Conservation (phyloP, 2,797 vertebrate genomes). For the Sternotherus odoratus region DNA sequence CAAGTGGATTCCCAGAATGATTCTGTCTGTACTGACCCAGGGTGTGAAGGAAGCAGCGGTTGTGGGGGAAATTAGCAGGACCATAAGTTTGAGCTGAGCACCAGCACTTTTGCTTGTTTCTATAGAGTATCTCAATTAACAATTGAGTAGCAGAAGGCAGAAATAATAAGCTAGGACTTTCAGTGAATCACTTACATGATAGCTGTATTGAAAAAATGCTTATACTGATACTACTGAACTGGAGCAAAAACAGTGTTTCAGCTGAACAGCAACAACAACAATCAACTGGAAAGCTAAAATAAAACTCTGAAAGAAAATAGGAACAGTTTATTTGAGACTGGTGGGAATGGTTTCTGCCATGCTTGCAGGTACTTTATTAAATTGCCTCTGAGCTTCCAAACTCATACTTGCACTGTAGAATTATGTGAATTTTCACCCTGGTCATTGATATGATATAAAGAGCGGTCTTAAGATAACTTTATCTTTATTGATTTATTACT, state of each 20-base stretch:
- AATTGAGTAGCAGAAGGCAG: background rate
- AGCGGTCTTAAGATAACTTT: background rate
- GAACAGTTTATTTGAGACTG: background rate
- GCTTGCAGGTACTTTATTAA: background rate
- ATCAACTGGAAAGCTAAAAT: background rate
- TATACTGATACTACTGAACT: background rate
- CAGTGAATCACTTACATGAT: background rate
- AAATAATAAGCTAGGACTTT: background rate
- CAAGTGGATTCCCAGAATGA: constrained; percentile 27
- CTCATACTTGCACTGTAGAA: background rate
- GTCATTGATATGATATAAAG: background rate
- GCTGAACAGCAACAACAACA: background rate
- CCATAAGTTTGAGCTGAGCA: background rate
- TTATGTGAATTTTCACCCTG: background rate
- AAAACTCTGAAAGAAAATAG: fast-evolving
- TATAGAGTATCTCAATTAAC: background rate
- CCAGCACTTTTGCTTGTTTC: background rate
- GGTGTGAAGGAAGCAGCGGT: background rate
- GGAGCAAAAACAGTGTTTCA: fast-evolving
- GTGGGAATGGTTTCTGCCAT: background rate
- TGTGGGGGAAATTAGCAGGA: too few species aligned
- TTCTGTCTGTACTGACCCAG: background rate
- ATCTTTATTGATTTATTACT: background rate
- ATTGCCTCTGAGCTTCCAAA: background rate
- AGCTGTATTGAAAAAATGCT: background rate